Percentiles rank a stretch among this genome's conserved stretches.
Evolutionary conservation across 2,888 invertebrate genomes (phyloP).

Genomic region (Saturnia pavonia): DNA sequence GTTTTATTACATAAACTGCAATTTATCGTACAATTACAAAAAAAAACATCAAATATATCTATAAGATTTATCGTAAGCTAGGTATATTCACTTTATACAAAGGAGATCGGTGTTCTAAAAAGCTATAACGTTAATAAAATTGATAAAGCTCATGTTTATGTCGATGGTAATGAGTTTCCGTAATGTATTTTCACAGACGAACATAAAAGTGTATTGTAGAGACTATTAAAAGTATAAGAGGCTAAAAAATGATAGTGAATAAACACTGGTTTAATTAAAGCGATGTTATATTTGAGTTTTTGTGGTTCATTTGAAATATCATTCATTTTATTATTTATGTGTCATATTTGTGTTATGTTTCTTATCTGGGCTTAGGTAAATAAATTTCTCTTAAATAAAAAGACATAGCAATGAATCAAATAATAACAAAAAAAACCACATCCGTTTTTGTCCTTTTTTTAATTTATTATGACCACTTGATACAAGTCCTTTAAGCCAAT

Average conservation of each 20-base stretch:
- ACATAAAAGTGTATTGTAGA: conserved; percentile 14
- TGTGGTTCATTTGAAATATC: background rate
- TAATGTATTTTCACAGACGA: conserved; percentile 9
- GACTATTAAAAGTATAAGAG: conserved; percentile 15
- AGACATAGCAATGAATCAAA: too few species aligned
- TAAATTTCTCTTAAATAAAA: background rate
- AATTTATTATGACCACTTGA: too few species aligned
- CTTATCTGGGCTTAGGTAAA: background rate
- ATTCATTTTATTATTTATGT: background rate
- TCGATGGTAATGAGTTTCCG: conserved; percentile 10
- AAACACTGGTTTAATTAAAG: conserved; percentile 2
- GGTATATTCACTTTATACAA: background rate
- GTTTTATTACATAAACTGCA: background rate
- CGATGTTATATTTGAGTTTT: background rate
- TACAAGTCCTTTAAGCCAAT: too few species aligned
- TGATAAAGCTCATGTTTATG: conserved; percentile 11
- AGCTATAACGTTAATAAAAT: conserved; percentile 10
- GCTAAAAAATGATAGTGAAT: conserved; percentile 3
- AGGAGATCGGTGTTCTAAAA: conserved; percentile 10
- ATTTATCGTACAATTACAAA: too few species aligned
- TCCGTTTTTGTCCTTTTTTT: too few species aligned
- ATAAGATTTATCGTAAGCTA: background rate
- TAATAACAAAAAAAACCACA: too few species aligned
- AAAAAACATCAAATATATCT: background rate
- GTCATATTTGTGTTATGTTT: background rate